phyloP scores from a whole-genome alignment of 2,113 vertebrate species.

The Emydura subglobosa region DNA sequence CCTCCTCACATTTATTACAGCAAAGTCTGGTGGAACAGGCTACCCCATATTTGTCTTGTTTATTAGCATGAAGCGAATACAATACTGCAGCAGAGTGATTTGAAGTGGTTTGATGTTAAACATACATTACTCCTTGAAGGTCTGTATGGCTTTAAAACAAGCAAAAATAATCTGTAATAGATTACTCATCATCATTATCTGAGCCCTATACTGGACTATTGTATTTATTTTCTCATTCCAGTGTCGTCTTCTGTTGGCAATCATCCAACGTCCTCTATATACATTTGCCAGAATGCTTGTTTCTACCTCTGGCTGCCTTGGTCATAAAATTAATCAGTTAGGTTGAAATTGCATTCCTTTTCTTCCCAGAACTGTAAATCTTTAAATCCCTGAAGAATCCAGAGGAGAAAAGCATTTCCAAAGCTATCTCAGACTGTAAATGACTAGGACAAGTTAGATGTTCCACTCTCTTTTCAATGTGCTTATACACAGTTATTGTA shows the following conservation, averaged over 20 bases:
- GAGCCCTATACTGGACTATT: background rate
- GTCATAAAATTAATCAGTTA: background rate
- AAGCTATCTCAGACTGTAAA: background rate
- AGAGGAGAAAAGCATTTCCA: background rate
- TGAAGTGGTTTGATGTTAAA: background rate
- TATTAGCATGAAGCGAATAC: background rate
- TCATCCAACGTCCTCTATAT: background rate
- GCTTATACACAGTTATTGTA: background rate
- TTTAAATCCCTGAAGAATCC: background rate
- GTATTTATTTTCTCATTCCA: background rate
- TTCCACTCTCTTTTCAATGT: background rate
- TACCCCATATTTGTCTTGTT: background rate
- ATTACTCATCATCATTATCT: background rate
- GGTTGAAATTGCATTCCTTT: background rate
- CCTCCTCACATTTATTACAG: background rate
- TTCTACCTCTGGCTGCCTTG: background rate
- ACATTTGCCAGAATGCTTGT: background rate
- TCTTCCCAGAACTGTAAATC: background rate
- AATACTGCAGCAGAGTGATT: background rate
- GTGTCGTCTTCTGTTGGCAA: background rate
- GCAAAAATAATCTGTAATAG: background rate
- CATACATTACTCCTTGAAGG: background rate
- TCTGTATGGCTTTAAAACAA: fast-evolving
- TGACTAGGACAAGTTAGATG: background rate
- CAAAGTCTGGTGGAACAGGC: fast-evolving